Evolutionary conservation across 2,888 invertebrate genomes (phyloP).

Genomic region (Caenorhabditis doughertyi): DNA sequence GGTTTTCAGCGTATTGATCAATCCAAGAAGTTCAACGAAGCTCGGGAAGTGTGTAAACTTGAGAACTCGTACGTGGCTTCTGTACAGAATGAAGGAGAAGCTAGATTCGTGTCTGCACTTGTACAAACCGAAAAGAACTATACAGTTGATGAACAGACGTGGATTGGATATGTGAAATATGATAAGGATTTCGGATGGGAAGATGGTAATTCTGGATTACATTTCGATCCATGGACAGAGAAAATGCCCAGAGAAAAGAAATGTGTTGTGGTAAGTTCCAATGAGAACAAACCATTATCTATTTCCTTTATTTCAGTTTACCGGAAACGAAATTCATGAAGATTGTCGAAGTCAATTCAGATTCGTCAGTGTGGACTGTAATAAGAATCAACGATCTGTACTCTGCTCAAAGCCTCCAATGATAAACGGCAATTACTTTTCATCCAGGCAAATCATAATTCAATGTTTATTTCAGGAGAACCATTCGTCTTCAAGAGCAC

Average conservation of each 20-base stretch:
- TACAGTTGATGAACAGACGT: conserved; percentile 50
- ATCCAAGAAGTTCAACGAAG: conserved; percentile 45
- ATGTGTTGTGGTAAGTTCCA: conserved; percentile 33
- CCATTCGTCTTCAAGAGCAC: conserved; percentile 41
- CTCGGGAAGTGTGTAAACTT: conserved; percentile 39
- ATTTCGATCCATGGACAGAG: conserved; percentile 57
- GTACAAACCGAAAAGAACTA: conserved; percentile 43
- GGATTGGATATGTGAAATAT: conserved; percentile 59
- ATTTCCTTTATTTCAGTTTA: conserved; percentile 30
- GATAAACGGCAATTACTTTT: conserved; percentile 36
- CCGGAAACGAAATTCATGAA: conserved; percentile 55
- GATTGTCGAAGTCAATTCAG: conserved; percentile 53
- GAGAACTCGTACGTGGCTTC: conserved; percentile 50
- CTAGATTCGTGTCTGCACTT: conserved; percentile 55
- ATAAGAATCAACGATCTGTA: conserved; percentile 37
- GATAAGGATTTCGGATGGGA: conserved; percentile 54
- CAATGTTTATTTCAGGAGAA: conserved; percentile 27
- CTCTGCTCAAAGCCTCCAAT: conserved; percentile 52
- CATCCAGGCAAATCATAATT: too few relatives aligned
- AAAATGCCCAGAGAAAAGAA: conserved; percentile 49
- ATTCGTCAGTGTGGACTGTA: conserved; percentile 50
- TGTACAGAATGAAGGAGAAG: conserved; percentile 48
- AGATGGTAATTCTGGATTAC: conserved; percentile 29
- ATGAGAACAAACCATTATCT: not conserved
- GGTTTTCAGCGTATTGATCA: conserved; percentile 30